phyloP scores from a whole-genome alignment of 2,888 invertebrate genomes.

The Lycaena phlaeas region DNA sequence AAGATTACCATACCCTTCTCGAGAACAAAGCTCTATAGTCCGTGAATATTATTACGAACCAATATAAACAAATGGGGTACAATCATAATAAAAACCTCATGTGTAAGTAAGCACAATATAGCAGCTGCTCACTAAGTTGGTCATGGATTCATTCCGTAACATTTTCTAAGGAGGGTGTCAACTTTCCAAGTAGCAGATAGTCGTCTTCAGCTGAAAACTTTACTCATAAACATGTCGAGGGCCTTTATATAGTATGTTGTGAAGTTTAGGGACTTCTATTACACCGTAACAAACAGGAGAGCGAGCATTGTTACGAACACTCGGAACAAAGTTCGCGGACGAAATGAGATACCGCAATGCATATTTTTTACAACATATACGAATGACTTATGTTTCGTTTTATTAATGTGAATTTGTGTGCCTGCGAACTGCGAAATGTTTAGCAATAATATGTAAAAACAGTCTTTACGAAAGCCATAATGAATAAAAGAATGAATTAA shows the following conservation, averaged over 20 bases:
- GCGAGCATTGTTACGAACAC: constrained; percentile 1
- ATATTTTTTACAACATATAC: not conserved
- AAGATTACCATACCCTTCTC: too few species aligned
- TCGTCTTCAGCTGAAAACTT: constrained; percentile 40
- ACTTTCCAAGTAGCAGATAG: constrained; percentile 34
- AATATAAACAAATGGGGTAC: constrained; percentile 1
- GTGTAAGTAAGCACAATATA: constrained; percentile 2
- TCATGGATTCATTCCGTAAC: constrained; percentile 13
- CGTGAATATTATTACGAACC: too few species aligned
- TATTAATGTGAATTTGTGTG: too few species aligned
- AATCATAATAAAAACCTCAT: constrained; percentile 1
- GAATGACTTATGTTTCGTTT: too few species aligned
- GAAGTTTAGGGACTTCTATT: constrained; percentile 22
- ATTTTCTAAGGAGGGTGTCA: constrained; percentile 25
- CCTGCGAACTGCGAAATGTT: too few species aligned
- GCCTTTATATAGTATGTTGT: constrained; percentile 36
- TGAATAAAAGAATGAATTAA: too few species aligned
- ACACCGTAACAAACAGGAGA: constrained; percentile 22
- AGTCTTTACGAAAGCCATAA: too few species aligned
- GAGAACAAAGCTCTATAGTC: too few species aligned
- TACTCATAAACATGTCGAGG: constrained; percentile 46
- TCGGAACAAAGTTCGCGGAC: not conserved
- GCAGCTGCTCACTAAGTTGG: constrained; percentile 10
- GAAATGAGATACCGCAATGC: not conserved
- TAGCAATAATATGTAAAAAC: too few species aligned